These are phyloP conservation scores for Leptodirus hochenwartii DNA, from an alignment of 2,888 invertebrate genomes.

Conservation along the genomic window DNA sequence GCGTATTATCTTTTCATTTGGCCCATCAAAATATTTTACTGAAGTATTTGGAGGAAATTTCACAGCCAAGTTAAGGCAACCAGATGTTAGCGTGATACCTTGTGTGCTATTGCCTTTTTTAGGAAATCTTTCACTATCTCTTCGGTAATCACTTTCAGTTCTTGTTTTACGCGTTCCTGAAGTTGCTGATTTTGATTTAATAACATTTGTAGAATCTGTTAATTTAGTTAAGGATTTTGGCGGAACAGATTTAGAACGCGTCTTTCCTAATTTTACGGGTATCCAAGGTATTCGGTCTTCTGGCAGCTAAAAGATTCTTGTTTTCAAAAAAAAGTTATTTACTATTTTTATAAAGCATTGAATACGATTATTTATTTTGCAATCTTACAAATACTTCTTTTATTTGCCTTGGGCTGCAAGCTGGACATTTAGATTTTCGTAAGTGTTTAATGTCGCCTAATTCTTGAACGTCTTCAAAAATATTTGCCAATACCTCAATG, in stretches of 20 bases:
- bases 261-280: conserved; percentile 19
- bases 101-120: too few species aligned
- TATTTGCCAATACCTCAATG: conserved; percentile 2
- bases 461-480: conserved; percentile 4
- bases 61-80: conserved; percentile 22
- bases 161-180: conserved; percentile 2
- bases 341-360: conserved; percentile 3
- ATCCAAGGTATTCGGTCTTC: conserved; percentile 28
- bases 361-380: conserved; percentile 9
- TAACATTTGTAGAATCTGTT: conserved; percentile 3
- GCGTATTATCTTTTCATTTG: conserved; percentile 18
- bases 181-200: conserved; percentile 6
- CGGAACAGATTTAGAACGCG: conserved; percentile 16
- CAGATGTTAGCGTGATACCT: conserved; percentile 22
- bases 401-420: conserved; percentile 17
- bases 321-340: not conserved
- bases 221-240: conserved; percentile 16
- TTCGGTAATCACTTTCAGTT: conserved; percentile 1
- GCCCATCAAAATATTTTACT: conserved; percentile 20
- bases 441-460: conserved; percentile 13
- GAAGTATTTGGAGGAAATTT: conserved; percentile 25
- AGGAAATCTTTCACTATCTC: conserved; percentile 13
- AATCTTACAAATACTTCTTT: conserved; percentile 3
- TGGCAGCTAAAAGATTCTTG: conserved; percentile 22
- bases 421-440: conserved; percentile 19